Evolutionary conservation across 2,113 vertebrate genomes (phyloP).

Genomic region (Callaeas wilsoni): DNA sequence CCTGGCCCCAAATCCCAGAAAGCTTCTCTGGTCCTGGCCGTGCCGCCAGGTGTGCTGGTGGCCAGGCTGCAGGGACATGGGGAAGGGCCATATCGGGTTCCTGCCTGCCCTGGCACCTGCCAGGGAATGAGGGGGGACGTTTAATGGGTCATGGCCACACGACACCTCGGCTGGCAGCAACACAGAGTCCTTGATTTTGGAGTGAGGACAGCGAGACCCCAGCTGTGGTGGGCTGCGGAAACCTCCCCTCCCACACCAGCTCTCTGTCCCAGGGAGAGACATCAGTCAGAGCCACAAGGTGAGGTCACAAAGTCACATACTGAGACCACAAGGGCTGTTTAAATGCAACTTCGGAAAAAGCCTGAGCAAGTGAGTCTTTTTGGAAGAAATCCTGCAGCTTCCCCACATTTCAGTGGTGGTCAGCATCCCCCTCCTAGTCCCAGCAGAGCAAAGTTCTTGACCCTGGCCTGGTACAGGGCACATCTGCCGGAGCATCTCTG

Average conservation of each 20-base stretch:
- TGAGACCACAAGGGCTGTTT: background rate
- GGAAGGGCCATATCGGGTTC: fast-evolving
- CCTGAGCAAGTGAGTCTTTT: background rate
- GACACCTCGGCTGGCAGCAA: fast-evolving
- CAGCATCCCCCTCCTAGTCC: background rate
- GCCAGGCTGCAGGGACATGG: background rate
- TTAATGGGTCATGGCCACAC: background rate
- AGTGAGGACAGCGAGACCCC: background rate
- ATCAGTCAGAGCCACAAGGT: background rate
- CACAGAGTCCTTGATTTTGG: background rate
- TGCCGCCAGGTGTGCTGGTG: background rate
- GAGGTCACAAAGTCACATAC: background rate
- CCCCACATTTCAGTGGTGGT: background rate
- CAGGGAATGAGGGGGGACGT: fast-evolving
- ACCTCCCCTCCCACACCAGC: background rate
- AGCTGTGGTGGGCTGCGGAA: background rate
- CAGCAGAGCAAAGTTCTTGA: background rate
- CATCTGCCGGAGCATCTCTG: background rate
- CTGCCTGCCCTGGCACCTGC: fast-evolving
- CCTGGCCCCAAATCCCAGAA: background rate
- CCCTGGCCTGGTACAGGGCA: background rate
- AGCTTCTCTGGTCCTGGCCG: background rate
- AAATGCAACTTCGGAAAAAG: background rate
- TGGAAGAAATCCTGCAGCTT: background rate
- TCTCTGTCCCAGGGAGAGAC: background rate